Conservation (phyloP, 1,140 invertebrate genomes). For the Dysdera silvatica region DNA sequence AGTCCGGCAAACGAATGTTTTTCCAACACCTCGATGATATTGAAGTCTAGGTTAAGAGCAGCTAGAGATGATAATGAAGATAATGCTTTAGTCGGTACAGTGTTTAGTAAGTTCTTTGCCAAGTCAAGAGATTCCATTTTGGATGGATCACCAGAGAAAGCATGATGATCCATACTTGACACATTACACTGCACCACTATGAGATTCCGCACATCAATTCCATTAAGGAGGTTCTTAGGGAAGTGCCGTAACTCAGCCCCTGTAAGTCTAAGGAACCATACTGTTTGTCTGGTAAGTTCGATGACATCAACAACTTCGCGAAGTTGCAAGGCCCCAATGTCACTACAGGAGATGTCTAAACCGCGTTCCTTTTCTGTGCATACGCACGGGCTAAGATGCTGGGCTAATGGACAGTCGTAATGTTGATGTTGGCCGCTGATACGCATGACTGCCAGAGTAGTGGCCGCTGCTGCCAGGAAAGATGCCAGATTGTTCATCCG, state of each 20-base stretch:
- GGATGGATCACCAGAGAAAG: constrained; percentile 37
- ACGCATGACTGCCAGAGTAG: constrained; percentile 10
- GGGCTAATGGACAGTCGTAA: constrained; percentile 18
- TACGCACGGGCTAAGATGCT: constrained; percentile 58
- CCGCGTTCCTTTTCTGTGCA: constrained; percentile 77
- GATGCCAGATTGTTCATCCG: constrained; percentile 3
- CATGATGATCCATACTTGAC: constrained; percentile 14
- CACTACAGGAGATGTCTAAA: constrained; percentile 74
- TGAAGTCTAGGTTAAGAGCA: constrained; percentile 33
- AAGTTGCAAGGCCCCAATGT: constrained; percentile 50
- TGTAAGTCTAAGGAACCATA: constrained; percentile 74
- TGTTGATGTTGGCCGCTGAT: constrained; percentile 8
- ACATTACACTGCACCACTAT: constrained; percentile 67
- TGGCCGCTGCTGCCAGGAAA: background rate
- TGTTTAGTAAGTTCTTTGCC: constrained; percentile 32
- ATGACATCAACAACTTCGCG: constrained; percentile 63
- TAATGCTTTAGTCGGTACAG: constrained; percentile 29
- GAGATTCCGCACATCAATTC: constrained; percentile 73
- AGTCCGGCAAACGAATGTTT: constrained; percentile 31
- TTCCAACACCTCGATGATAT: constrained; percentile 32
- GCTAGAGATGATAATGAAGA: constrained; percentile 22
- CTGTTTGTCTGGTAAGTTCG: constrained; percentile 57
- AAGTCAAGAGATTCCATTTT: constrained; percentile 35
- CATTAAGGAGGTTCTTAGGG: constrained; percentile 73
- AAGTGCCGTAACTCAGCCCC: constrained; percentile 74